phyloP scores from a whole-genome alignment of 2,113 vertebrate species.

The Nothobranchius kuhntae region DNA sequence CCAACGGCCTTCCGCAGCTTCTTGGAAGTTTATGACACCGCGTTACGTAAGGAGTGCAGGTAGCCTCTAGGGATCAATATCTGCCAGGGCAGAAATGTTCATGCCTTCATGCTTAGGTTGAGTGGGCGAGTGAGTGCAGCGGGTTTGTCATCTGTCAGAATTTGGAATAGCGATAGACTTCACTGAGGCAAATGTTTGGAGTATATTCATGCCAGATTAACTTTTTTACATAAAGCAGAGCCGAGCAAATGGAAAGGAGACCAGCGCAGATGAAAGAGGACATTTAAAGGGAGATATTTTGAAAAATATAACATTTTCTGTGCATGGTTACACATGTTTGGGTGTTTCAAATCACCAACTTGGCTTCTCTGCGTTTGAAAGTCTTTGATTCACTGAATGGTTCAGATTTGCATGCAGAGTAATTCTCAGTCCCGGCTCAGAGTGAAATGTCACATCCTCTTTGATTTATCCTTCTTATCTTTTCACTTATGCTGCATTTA shows the following conservation, averaged over 20 bases:
- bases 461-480: not conserved
- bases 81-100: slow-evolving; percentile 45
- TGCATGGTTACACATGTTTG: not conserved
- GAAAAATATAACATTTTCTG: not conserved
- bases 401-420: not conserved
- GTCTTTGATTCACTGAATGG: not conserved
- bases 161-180: slow-evolving; percentile 32
- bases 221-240: slow-evolving; percentile 33
- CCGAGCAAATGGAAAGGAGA: slow-evolving; percentile 36
- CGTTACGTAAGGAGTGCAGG: slow-evolving; percentile 32
- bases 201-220: slow-evolving; percentile 25
- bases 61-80: slow-evolving; percentile 38
- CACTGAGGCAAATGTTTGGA: slow-evolving; percentile 29
- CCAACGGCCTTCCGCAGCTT: slow-evolving; percentile 20
- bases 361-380: not conserved
- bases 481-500: not conserved
- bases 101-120: slow-evolving; percentile 29
- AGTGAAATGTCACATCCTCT: not conserved
- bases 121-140: slow-evolving; percentile 25
- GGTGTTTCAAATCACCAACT: not conserved
- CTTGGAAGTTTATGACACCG: slow-evolving; percentile 18
- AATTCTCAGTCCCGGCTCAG: not conserved
- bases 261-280: slow-evolving; percentile 12
- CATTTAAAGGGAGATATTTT: not conserved
- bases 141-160: slow-evolving; percentile 49